Conservation (phyloP, 2,888 invertebrate genomes). For the Lithodes maja region DNA sequence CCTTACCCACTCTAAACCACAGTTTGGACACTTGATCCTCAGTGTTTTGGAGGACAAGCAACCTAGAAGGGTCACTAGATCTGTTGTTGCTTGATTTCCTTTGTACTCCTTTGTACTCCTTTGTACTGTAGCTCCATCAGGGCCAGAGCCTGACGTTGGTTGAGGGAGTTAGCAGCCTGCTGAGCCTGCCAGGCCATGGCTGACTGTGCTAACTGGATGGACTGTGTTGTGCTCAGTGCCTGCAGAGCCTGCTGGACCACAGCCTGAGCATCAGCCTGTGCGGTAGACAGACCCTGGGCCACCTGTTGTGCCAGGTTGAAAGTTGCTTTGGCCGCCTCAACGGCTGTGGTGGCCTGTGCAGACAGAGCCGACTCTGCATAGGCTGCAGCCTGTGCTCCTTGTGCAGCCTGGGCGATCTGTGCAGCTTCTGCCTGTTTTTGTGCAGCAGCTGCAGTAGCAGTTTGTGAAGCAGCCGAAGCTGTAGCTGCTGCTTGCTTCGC, state of each 20-base stretch:
- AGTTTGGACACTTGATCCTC: no score
- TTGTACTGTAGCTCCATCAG: constrained; percentile 49
- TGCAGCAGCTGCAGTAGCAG: constrained; percentile 57
- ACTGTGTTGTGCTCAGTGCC: constrained; percentile 30
- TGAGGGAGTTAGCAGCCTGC: constrained; percentile 55
- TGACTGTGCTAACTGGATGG: constrained; percentile 41
- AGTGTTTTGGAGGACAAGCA: no score
- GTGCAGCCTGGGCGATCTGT: constrained; percentile 60
- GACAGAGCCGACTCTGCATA: constrained; percentile 58
- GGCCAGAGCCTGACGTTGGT: constrained; percentile 42
- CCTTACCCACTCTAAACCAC: no score
- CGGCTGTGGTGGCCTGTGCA: constrained; percentile 50
- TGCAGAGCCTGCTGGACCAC: constrained; percentile 42
- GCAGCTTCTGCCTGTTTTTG: constrained; percentile 62
- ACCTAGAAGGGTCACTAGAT: no score
- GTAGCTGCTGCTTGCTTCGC: constrained; percentile 59
- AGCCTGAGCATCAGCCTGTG: constrained; percentile 44
- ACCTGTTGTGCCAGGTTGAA: constrained; percentile 46
- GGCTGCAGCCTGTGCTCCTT: constrained; percentile 66
- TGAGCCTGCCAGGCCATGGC: constrained; percentile 66
- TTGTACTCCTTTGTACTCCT: no score
- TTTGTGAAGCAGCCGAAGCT: constrained; percentile 57
- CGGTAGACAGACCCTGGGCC: constrained; percentile 30
- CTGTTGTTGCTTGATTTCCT: no score
- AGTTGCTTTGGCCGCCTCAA: constrained; percentile 56